These are phyloP conservation scores for Lerista edwardsae DNA, from an alignment of 2,797 vertebrate species.

Conservation along the genomic window DNA sequence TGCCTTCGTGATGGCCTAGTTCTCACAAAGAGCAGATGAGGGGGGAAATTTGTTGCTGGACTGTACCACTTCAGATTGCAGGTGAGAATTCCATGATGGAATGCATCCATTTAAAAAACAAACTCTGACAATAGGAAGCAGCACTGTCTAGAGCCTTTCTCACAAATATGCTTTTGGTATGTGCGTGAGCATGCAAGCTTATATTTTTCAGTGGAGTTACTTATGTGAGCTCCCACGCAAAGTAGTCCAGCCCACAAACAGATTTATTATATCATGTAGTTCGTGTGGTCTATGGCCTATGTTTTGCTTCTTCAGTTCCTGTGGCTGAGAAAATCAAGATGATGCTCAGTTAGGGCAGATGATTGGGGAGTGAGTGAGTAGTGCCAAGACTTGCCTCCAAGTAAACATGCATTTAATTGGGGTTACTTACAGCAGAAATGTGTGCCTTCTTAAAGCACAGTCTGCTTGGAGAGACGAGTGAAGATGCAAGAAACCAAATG, in stretches of 20 bases:
- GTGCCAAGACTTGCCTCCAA: too few species aligned
- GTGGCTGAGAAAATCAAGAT: not conserved
- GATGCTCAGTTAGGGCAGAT: not conserved
- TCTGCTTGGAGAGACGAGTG: too few species aligned
- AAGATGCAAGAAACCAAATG: too few species aligned
- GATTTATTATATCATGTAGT: not conserved
- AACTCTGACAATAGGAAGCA: not conserved
- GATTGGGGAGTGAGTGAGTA: not conserved
- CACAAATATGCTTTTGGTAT: too few species aligned
- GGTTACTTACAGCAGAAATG: too few species aligned
- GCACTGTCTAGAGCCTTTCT: not conserved
- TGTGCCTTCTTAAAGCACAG: too few species aligned
- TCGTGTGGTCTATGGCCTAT: not conserved
- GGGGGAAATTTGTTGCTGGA: not conserved
- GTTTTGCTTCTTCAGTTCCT: not conserved
- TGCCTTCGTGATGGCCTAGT: slow-evolving; percentile 32
- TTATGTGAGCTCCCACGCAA: not conserved
- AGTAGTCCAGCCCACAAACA: not conserved
- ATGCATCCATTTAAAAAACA: not conserved
- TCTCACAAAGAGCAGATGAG: not conserved
- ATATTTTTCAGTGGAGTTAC: too few species aligned
- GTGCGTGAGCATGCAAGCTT: not conserved
- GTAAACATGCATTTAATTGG: not conserved
- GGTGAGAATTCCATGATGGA: not conserved
- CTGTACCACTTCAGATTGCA: not conserved